phyloP scores from a whole-genome alignment of 2,888 invertebrate species.

The Plemyria rubiginata region DNA sequence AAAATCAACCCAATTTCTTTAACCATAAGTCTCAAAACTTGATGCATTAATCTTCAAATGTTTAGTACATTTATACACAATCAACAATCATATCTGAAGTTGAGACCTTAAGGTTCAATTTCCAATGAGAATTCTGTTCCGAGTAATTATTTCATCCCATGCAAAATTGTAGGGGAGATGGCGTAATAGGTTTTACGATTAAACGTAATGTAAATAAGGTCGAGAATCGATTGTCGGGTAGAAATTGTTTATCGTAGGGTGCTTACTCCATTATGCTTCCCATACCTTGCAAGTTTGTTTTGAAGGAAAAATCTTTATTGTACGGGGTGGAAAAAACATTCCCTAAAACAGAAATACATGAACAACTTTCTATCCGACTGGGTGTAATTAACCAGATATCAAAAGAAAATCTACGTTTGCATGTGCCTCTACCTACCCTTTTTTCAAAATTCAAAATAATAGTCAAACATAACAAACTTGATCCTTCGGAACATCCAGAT shows the following conservation, averaged over 20 bases:
- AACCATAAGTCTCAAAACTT: not conserved
- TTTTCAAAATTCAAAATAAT: too few species aligned
- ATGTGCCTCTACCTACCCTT: too few species aligned
- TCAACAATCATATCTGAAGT: constrained; percentile 13
- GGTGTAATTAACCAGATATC: too few species aligned
- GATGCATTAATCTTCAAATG: constrained; percentile 2
- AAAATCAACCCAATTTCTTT: constrained; percentile 4
- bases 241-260: constrained; percentile 15
- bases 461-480: too few species aligned
- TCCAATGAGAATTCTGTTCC: constrained; percentile 8
- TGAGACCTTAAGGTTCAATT: constrained; percentile 20
- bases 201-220: constrained; percentile 17
- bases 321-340: not conserved
- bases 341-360: not conserved
- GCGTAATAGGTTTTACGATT: constrained; percentile 8
- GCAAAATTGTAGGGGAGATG: constrained; percentile 28
- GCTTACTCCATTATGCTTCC: constrained; percentile 33
- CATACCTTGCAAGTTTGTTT: constrained; percentile 17
- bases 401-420: too few species aligned
- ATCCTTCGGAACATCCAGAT: too few species aligned
- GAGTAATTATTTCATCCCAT: constrained; percentile 34
- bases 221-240: constrained; percentile 6
- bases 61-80: not conserved
- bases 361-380: too few species aligned
- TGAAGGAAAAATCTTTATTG: constrained; percentile 8